Evolutionary conservation across 2,113 vertebrate species (phyloP).

Genomic region (Riparia riparia): DNA sequence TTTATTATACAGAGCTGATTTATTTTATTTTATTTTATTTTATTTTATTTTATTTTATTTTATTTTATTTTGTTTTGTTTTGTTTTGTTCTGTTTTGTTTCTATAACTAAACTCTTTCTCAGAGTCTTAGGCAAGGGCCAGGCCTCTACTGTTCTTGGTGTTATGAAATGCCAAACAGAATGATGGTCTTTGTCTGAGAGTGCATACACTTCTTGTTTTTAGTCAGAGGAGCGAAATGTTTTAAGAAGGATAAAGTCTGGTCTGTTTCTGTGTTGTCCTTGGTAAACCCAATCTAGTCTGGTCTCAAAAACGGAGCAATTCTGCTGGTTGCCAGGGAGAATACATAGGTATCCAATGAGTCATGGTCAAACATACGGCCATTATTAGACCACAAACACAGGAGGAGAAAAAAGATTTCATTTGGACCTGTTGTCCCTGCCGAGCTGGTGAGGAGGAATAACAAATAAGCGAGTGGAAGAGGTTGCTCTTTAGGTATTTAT

Average conservation of each 20-base stretch:
- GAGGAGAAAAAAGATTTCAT: conserved; percentile 66
- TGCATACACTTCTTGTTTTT: conserved; percentile 39
- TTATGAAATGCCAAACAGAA: conserved; percentile 52
- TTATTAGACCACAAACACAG: conserved; percentile 72
- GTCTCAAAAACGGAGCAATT: conserved; percentile 67
- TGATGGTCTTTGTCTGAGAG: conserved; percentile 33
- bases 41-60: background rate
- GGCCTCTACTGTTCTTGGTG: background rate
- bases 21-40: background rate
- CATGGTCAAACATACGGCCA: conserved; percentile 69
- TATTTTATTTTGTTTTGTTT: background rate
- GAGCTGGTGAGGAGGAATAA: conserved; percentile 65
- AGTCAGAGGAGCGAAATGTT: background rate
- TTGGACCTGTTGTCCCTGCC: conserved; percentile 66
- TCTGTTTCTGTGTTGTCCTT: conserved; percentile 65
- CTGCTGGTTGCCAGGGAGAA: conserved; percentile 70
- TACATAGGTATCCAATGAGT: conserved; percentile 74
- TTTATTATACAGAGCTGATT: background rate
- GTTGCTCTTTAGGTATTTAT: conserved; percentile 70
- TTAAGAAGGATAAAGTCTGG: conserved; percentile 62
- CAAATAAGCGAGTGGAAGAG: conserved; percentile 60
- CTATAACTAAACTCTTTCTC: background rate
- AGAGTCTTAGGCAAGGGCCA: background rate
- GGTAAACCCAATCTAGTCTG: conserved; percentile 69
- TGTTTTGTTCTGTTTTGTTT: background rate